Evolutionary conservation across 2,888 invertebrate species (phyloP).

Genomic region (Teinopalpus imperialis): DNA sequence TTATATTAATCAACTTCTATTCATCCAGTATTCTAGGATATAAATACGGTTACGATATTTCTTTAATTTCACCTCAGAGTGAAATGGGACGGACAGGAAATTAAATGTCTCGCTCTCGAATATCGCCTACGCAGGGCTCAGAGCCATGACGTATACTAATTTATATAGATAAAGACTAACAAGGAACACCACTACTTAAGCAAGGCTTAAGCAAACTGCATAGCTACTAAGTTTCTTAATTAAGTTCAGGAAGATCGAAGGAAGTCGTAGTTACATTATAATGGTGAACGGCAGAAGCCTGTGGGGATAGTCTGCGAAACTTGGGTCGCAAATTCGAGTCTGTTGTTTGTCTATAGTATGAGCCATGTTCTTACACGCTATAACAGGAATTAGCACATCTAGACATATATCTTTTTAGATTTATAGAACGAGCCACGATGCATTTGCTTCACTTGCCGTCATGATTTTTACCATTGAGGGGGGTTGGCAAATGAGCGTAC

Average conservation of each 20-base stretch:
- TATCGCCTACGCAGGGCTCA: constrained; percentile 6
- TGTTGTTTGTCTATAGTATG: not conserved
- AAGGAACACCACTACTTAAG: not conserved
- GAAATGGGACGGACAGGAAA: constrained; percentile 20
- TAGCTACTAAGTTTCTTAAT: constrained; percentile 17
- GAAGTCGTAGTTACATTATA: constrained; percentile 1
- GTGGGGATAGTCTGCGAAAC: too few relatives aligned
- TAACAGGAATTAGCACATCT: too few relatives aligned
- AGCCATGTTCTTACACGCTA: too few relatives aligned
- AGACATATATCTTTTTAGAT: too few relatives aligned
- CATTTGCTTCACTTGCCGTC: too few relatives aligned
- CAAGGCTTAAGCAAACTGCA: constrained; percentile 15
- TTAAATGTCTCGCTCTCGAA: constrained; percentile 24
- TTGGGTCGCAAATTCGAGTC: not conserved
- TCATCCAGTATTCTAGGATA: too few relatives aligned
- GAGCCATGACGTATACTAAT: constrained; percentile 8
- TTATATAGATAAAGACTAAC: constrained; percentile 14
- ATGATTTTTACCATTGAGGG: too few relatives aligned
- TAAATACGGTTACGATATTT: too few relatives aligned
- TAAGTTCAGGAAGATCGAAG: constrained; percentile 11
- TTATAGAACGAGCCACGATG: too few relatives aligned
- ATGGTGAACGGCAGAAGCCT: not conserved
- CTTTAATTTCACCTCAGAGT: constrained; percentile 2
- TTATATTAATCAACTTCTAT: too few relatives aligned
- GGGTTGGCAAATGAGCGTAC: too few relatives aligned